Percentiles rank a stretch among this genome's conserved stretches.
phyloP scores from a whole-genome alignment of 2,113 vertebrate genomes.

The Silurus glanis region DNA sequence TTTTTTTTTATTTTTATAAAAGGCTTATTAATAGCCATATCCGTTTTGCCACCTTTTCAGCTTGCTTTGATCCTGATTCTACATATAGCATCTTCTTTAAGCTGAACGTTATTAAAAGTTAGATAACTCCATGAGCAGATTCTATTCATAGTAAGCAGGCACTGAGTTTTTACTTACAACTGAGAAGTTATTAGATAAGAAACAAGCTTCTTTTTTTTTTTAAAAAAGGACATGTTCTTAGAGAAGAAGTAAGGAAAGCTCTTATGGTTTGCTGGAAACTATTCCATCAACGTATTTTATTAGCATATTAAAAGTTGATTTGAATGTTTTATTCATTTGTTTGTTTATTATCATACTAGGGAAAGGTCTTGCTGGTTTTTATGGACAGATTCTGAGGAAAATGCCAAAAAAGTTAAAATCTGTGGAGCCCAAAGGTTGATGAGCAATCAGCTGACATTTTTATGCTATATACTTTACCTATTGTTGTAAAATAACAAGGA shows the following conservation, averaged over 20 bases:
- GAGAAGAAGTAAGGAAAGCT: not conserved
- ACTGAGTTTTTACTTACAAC: not conserved
- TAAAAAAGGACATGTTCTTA: not conserved
- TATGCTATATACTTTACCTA: not conserved
- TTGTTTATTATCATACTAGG: not conserved
- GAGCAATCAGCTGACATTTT: not conserved
- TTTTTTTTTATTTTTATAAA: constrained; percentile 47
- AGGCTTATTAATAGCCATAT: constrained; percentile 30
- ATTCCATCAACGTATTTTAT: not conserved
- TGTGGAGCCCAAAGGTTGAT: not conserved
- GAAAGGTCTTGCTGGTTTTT: not conserved
- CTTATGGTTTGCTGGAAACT: not conserved
- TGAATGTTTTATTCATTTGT: not conserved
- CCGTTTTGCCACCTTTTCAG: constrained; percentile 36
- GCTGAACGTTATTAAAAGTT: not conserved
- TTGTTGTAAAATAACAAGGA: no score
- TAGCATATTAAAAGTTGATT: not conserved
- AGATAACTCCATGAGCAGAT: not conserved
- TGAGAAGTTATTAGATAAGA: not conserved
- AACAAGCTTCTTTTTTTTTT: not conserved
- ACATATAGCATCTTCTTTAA: constrained; percentile 21
- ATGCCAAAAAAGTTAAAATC: not conserved
- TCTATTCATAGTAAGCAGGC: not conserved
- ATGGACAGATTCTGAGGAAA: not conserved
- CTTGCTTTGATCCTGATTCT: not conserved